Conservation (phyloP, 2,797 vertebrate species). For the Oreochromis grahami region DNA sequence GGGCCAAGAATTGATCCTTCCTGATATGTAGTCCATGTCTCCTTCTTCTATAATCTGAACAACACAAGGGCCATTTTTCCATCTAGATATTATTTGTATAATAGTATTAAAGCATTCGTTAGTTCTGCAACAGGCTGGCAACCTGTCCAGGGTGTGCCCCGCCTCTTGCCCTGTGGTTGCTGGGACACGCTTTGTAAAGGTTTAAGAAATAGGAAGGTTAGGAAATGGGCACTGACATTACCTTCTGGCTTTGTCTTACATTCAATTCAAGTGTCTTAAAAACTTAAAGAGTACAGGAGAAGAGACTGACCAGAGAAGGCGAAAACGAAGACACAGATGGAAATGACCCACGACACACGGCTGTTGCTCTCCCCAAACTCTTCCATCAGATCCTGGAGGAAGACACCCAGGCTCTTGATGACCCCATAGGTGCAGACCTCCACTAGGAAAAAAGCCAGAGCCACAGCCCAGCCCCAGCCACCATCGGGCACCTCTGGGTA, state of each 20-base stretch:
- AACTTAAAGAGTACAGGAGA: background rate
- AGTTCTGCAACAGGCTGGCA: background rate
- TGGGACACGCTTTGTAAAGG: background rate
- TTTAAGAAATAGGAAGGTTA: background rate
- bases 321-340: slow-evolving; percentile 91
- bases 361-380: slow-evolving; percentile 90
- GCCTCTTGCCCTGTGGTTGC: background rate
- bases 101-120: background rate
- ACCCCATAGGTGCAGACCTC: slow-evolving; percentile 90
- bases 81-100: background rate
- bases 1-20: background rate
- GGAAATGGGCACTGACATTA: no score
- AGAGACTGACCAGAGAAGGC: slow-evolving; percentile 84
- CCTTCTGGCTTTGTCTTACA: background rate
- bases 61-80: background rate
- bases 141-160: background rate
- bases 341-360: slow-evolving; percentile 91
- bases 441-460: slow-evolving; percentile 86
- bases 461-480: slow-evolving; percentile 93
- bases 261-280: background rate
- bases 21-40: background rate
- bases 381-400: slow-evolving; percentile 89
- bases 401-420: slow-evolving; percentile 91
- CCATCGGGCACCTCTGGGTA: slow-evolving; percentile 90
- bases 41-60: background rate